Evolutionary conservation across 2,888 invertebrate genomes (phyloP).

Genomic region (Epinotia nisella): DNA sequence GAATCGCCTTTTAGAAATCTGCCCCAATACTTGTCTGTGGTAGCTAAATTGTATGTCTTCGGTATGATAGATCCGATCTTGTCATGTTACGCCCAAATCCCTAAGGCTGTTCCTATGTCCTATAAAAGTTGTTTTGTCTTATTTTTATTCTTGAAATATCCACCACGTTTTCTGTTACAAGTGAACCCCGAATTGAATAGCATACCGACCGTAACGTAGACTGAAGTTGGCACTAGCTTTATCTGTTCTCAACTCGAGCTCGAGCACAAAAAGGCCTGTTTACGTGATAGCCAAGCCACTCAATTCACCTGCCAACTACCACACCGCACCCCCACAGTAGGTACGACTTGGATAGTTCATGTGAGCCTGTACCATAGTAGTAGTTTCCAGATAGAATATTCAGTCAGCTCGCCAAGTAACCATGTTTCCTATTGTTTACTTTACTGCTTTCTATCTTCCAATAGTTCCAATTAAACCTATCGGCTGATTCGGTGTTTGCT

Average conservation of each 20-base stretch:
- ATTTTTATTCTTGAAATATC: constrained; percentile 16
- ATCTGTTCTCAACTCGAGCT: constrained; percentile 41
- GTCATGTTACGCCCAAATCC: constrained; percentile 8
- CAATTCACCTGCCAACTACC: constrained; percentile 44
- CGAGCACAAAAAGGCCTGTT: constrained; percentile 40
- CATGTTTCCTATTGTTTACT: constrained; percentile 17
- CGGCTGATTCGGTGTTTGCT: constrained; percentile 1
- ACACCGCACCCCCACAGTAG: constrained; percentile 21
- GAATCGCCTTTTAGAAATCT: no score
- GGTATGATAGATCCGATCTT: neutral
- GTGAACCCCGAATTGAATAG: constrained; percentile 36
- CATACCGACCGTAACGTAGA: constrained; percentile 24
- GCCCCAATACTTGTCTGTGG: neutral
- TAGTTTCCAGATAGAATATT: constrained; percentile 8
- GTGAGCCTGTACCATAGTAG: neutral
- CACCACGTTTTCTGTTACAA: constrained; percentile 18
- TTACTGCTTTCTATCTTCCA: constrained; percentile 20
- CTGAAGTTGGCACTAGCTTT: constrained; percentile 44
- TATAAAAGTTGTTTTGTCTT: neutral
- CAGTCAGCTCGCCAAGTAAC: constrained; percentile 13
- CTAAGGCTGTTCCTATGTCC: neutral
- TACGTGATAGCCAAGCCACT: constrained; percentile 42
- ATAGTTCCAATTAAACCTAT: constrained; percentile 24
- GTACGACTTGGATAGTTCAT: constrained; percentile 6
- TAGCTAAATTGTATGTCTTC: neutral